Percentiles rank a stretch among this genome's conserved stretches.
Evolutionary conservation across 2,113 vertebrate species (phyloP).

Genomic region (Tyrannus savana): DNA sequence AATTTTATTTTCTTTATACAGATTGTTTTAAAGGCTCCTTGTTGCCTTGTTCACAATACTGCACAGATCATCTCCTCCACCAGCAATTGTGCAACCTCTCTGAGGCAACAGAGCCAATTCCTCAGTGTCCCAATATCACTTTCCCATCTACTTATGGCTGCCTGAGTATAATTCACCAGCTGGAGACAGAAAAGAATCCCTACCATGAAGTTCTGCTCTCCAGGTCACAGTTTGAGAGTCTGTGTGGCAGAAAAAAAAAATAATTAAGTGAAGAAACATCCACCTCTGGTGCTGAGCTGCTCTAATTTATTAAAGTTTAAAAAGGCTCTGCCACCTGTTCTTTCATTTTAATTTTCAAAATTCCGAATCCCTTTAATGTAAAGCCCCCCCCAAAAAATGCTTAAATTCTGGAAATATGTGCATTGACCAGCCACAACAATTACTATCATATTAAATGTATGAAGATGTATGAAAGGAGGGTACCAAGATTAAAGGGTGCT

Average conservation of each 20-base stretch:
- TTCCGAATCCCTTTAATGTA: neutral
- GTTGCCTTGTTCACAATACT: neutral
- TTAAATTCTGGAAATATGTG: slow-evolving; percentile 6
- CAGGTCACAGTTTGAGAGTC: neutral
- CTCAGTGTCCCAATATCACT: slow-evolving; percentile 2
- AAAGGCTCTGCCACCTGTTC: slow-evolving; percentile 49
- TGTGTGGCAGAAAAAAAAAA: slow-evolving; percentile 1
- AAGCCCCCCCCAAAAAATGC: neutral
- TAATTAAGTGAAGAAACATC: slow-evolving; percentile 22
- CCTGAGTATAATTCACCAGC: slow-evolving; percentile 20
- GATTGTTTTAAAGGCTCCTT: slow-evolving; percentile 7
- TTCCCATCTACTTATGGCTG: neutral
- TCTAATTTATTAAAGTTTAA: neutral
- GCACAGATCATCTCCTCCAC: slow-evolving; percentile 17
- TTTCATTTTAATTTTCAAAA: slow-evolving; percentile 32
- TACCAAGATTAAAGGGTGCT: slow-evolving; percentile 59
- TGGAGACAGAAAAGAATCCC: slow-evolving; percentile 42
- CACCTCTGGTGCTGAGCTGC: neutral
- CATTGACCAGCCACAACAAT: slow-evolving; percentile 36
- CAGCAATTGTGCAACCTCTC: slow-evolving; percentile 20
- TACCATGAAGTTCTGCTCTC: neutral
- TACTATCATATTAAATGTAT: slow-evolving; percentile 54
- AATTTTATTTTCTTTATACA: neutral
- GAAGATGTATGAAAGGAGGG: slow-evolving; percentile 41
- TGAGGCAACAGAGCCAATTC: slow-evolving; percentile 23